Evolutionary conservation across 2,888 invertebrate genomes (phyloP).

Genomic region (Tenthredo livida): DNA sequence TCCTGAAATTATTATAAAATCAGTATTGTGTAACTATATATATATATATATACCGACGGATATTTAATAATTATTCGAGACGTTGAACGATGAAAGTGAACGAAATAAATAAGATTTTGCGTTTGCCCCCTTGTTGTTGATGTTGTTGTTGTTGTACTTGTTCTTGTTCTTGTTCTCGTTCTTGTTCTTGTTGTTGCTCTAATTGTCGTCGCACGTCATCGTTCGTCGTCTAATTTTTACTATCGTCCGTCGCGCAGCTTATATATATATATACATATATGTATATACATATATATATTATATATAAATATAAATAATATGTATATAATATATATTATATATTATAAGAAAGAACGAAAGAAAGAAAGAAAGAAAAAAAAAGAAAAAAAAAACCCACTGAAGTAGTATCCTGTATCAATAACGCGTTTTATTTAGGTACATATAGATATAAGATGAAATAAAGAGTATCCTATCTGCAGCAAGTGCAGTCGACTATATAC

Average conservation of each 20-base stretch:
- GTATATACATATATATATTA: neutral
- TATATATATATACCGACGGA: neutral
- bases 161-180: neutral
- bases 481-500: neutral
- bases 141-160: neutral
- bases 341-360: no score
- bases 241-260: slow-evolving; percentile 7
- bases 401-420: neutral
- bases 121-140: neutral
- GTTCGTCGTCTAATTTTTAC: neutral
- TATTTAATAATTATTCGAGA: neutral
- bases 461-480: neutral
- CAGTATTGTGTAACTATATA: neutral
- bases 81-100: slow-evolving; percentile 9
- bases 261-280: neutral
- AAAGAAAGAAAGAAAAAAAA: no score
- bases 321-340: neutral
- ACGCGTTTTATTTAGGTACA: neutral
- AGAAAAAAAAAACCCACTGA: neutral
- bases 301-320: neutral
- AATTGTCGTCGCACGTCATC: neutral
- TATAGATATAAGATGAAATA: neutral
- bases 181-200: slow-evolving; percentile 2
- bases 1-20: neutral
- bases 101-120: neutral